These are phyloP conservation scores for Diplodus puntazzo DNA, from an alignment of 2,797 vertebrate species.

Conservation along the genomic window DNA sequence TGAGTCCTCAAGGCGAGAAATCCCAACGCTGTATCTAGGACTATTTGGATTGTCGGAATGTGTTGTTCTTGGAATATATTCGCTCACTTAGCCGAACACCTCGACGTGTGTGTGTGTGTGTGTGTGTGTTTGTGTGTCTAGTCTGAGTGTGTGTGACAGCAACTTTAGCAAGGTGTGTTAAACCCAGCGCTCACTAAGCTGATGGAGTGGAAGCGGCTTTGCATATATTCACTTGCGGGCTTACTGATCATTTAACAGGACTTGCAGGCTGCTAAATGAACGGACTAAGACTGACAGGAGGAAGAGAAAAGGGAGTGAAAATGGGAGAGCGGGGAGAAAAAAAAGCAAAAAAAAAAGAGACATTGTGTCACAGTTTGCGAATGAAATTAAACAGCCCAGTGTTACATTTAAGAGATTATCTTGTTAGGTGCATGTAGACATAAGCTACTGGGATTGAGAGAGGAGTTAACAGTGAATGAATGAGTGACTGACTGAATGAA, in stretches of 20 bases:
- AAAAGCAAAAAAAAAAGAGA: constrained; percentile 22
- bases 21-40: constrained; percentile 7
- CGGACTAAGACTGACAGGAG: constrained; percentile 43
- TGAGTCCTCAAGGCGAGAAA: constrained; percentile 20
- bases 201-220: constrained; percentile 80
- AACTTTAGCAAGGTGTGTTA: constrained; percentile 71
- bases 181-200: constrained; percentile 75
- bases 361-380: constrained; percentile 2
- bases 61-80: constrained; percentile 51
- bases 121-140: background rate
- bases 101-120: constrained; percentile 15
- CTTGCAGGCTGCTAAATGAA: constrained; percentile 62
- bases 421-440: constrained; percentile 3
- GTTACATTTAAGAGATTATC: constrained; percentile 25
- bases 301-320: constrained; percentile 19
- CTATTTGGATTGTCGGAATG: constrained; percentile 38
- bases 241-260: constrained; percentile 80
- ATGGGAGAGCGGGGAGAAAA: background rate
- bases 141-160: constrained; percentile 32
- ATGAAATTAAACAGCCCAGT: constrained; percentile 9
- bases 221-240: constrained; percentile 76
- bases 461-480: constrained; percentile 4
- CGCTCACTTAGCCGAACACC: constrained; percentile 48
- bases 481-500: background rate
- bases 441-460: background rate